Percentiles rank a stretch among this genome's conserved stretches.
phyloP scores from a whole-genome alignment of 2,797 vertebrate genomes.

The Babyrousa celebensis region DNA sequence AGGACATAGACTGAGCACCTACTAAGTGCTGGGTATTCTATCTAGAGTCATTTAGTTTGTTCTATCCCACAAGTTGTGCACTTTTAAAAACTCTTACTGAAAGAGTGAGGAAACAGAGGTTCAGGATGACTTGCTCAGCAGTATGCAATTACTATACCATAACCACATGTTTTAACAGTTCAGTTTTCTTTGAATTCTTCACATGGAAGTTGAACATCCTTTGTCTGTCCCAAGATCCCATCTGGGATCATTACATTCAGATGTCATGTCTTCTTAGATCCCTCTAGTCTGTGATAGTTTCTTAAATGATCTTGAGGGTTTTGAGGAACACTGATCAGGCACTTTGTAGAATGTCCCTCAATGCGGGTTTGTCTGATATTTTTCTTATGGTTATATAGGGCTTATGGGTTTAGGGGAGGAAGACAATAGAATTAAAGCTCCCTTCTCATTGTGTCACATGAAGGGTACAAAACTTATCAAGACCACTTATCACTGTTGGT shows the following conservation, averaged over 20 bases:
- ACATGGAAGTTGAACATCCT: not conserved
- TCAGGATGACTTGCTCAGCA: not conserved
- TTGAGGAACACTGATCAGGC: not conserved
- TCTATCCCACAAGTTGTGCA: not conserved
- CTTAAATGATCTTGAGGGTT: not conserved
- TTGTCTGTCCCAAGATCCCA: not conserved
- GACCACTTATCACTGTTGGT: not conserved
- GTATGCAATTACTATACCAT: not conserved
- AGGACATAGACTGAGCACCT: not conserved
- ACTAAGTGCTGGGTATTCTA: not conserved
- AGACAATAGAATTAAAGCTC: not conserved
- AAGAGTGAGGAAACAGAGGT: not conserved
- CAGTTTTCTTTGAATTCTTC: not conserved
- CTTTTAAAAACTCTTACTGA: not conserved
- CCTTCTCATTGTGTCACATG: not conserved
- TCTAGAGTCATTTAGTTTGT: not conserved
- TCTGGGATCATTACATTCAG: too few species aligned
- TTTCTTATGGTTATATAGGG: not conserved
- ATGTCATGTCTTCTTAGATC: not conserved
- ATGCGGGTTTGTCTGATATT: not conserved
- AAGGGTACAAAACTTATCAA: not conserved
- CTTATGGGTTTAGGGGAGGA: not conserved
- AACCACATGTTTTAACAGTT: not conserved
- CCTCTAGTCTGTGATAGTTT: not conserved
- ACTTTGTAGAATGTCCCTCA: slow-evolving; percentile 43